Percentiles rank a stretch among this genome's conserved stretches.
These are phyloP conservation scores for Salmo trutta DNA, from an alignment of 2,797 vertebrate genomes.

Conservation along the genomic window DNA sequence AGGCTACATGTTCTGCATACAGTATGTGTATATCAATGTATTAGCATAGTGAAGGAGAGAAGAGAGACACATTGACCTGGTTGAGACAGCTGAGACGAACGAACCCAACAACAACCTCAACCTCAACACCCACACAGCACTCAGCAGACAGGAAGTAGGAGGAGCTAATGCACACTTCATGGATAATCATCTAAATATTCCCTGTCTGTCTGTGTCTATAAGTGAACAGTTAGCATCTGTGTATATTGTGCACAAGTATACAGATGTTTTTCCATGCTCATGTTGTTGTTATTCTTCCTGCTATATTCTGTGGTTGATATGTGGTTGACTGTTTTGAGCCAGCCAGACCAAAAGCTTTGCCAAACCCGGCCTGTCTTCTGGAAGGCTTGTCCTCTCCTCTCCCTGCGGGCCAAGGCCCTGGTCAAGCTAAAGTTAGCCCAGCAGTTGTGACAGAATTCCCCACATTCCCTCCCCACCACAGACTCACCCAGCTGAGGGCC, in stretches of 20 bases:
- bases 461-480: slow-evolving; percentile 56
- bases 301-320: neutral
- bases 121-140: neutral
- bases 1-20: neutral
- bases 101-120: neutral
- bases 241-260: neutral
- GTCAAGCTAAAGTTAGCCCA: slow-evolving; percentile 64
- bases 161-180: neutral
- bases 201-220: neutral
- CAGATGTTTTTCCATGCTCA: neutral
- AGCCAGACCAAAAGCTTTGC: neutral
- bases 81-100: neutral
- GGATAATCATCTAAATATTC: neutral
- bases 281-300: neutral
- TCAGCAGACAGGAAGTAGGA: neutral
- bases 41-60: neutral
- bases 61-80: neutral
- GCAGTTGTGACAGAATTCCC: slow-evolving; percentile 49
- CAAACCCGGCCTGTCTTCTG: neutral
- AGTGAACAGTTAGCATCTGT: neutral
- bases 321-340: neutral
- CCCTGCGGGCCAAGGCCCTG: slow-evolving; percentile 3
- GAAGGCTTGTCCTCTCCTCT: neutral
- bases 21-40: neutral
- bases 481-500: slow-evolving; percentile 55